Evolutionary conservation across 1,140 invertebrate species (phyloP), one percentile per base, ranked within the genome.

Genomic region (Heliconius hermathena): DNA sequence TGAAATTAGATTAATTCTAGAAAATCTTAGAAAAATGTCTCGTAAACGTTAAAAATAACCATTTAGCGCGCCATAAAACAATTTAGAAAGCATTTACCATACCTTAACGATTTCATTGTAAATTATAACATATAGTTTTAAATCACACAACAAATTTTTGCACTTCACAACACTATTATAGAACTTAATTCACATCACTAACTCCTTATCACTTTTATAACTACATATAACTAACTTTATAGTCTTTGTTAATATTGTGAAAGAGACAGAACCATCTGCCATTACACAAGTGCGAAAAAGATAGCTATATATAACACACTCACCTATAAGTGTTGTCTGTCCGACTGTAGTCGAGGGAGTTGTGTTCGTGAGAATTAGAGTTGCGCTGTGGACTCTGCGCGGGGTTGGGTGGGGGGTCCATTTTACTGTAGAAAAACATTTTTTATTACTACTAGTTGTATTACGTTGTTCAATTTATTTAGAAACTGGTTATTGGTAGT

Each of bases 291-390:
- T 13, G 13, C 4, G 60, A 29, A 1, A 1, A 22, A 66, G 60
- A 66, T 13, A 66, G n/a, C 41, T 46, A 13, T 1, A 70, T 75
- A 52, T 36, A 18, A 77, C 22, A 46, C 60, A 82, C 60, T 84
- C 66, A 92, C 93, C 91, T 91, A 81, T 93, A 93, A 54, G 83
- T 89, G 66, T 87, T 89, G 4, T 94, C 91, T 6, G 86, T 84
- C 60, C 91, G 88, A 36, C 52, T 73, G 74, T 94, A 94, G 71
- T 94, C 93, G 0, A 94, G 84, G 0, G 93, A 93, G 81, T 90
- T 90, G 84, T 93, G 91, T 74, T 93, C 91, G 79, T 91, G 91
- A 11, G 91, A 91, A 78, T 91, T 92, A 18, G 91, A 93, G 77
- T 94, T 91, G 18, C 93, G 80, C 74, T 93, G 91, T 66, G 93